Evolutionary conservation across 2,797 vertebrate species (phyloP).

Genomic region (Threskiornis aethiopicus): DNA sequence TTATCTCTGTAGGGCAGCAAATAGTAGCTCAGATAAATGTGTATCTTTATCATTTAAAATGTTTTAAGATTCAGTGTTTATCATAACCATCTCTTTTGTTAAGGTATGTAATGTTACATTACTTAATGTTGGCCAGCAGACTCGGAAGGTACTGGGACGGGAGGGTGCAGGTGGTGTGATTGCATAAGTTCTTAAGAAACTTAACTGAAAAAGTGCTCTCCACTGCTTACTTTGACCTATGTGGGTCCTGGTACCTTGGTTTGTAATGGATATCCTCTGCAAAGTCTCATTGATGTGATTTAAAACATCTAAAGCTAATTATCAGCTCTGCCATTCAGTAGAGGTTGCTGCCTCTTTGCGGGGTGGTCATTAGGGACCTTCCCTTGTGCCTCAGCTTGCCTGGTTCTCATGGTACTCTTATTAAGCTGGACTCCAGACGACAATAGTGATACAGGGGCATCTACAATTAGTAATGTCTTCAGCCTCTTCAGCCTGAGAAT

Average conservation of each 20-base stretch:
- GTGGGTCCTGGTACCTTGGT: no score
- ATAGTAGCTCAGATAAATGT: neutral
- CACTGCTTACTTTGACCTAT: neutral
- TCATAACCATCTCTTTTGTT: neutral
- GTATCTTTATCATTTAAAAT: neutral
- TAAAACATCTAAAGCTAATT: neutral
- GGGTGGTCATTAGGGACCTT: neutral
- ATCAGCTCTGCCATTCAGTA: neutral
- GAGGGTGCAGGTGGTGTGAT: neutral
- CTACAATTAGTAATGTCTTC: neutral
- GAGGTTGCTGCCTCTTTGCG: neutral
- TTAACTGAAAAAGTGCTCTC: neutral
- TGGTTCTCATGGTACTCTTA: rapidly evolving
- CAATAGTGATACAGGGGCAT: neutral
- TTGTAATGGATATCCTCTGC: neutral
- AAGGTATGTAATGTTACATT: neutral
- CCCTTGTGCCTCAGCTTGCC: neutral
- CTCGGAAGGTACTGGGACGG: neutral
- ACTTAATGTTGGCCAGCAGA: neutral
- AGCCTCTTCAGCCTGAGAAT: neutral
- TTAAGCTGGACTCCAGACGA: neutral
- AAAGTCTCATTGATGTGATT: neutral
- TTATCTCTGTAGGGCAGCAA: neutral
- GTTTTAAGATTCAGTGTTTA: neutral
- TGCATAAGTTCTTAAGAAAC: no score